These are phyloP conservation scores for Allygus modestus DNA, from an alignment of 2,888 invertebrate genomes.

Conservation along the genomic window DNA sequence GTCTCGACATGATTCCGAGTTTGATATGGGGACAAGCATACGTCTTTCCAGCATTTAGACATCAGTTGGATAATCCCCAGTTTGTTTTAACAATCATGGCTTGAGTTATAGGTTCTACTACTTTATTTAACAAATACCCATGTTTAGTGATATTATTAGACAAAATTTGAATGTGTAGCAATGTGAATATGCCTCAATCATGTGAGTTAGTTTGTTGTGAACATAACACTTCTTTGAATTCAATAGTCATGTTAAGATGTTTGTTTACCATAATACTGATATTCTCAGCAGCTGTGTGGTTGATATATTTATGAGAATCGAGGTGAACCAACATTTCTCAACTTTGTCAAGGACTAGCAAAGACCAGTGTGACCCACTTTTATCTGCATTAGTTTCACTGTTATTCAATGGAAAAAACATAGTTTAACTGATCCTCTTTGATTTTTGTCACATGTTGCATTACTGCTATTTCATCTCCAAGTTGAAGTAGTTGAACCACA, in stretches of 20 bases:
- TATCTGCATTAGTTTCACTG: background rate
- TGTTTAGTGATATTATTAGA: background rate
- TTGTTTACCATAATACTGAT: background rate
- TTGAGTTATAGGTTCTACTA: background rate
- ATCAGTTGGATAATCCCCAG: background rate
- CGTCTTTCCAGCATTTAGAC: background rate
- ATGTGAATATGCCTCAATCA: background rate
- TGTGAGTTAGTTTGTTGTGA: background rate
- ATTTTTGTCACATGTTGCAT: background rate
- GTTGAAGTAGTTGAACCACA: background rate
- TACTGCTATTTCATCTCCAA: background rate
- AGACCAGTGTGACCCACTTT: background rate
- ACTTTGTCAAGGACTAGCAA: background rate
- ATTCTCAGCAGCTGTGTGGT: background rate
- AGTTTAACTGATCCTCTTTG: background rate
- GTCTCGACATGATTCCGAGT: background rate
- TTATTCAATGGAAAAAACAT: background rate
- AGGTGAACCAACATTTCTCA: background rate
- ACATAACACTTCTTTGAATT: background rate
- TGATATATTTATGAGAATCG: background rate
- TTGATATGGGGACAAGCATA: background rate
- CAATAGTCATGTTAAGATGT: background rate
- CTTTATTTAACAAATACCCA: background rate
- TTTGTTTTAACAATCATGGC: background rate
- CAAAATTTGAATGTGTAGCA: background rate